phyloP scores from a whole-genome alignment of 2,113 vertebrate species.

The Mormoops blainvillei region DNA sequence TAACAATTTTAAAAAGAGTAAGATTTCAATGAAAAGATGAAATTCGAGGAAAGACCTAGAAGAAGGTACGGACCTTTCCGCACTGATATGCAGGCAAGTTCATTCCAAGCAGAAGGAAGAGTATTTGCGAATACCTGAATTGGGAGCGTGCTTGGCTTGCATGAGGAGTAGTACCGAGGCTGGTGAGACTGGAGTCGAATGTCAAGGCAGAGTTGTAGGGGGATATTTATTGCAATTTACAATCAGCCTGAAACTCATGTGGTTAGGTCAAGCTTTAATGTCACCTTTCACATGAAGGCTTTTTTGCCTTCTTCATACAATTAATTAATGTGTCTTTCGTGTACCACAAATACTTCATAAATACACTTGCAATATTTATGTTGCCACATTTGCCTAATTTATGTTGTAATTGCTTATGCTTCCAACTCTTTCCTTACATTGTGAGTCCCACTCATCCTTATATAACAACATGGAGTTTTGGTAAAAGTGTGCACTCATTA shows the following conservation, averaged over 20 bases:
- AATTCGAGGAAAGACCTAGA: not conserved
- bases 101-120: not conserved
- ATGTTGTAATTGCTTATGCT: not conserved
- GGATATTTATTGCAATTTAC: slow-evolving; percentile 37
- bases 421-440: not conserved
- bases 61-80: not conserved
- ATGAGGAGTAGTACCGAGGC: not conserved
- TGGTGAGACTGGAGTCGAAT: not conserved
- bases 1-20: not conserved
- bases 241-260: not conserved
- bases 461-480: not conserved
- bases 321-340: not conserved
- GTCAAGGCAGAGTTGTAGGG: not conserved
- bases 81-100: not conserved
- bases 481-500: not conserved
- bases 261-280: not conserved
- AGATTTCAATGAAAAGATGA: not conserved
- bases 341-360: not conserved
- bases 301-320: not conserved
- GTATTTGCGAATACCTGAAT: not conserved
- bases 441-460: not conserved
- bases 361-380: not conserved
- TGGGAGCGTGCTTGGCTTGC: rapidly evolving
- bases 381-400: not conserved
- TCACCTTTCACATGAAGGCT: not conserved